Conservation (phyloP, 1,140 invertebrate species). For the Frieseomelitta varia region DNA sequence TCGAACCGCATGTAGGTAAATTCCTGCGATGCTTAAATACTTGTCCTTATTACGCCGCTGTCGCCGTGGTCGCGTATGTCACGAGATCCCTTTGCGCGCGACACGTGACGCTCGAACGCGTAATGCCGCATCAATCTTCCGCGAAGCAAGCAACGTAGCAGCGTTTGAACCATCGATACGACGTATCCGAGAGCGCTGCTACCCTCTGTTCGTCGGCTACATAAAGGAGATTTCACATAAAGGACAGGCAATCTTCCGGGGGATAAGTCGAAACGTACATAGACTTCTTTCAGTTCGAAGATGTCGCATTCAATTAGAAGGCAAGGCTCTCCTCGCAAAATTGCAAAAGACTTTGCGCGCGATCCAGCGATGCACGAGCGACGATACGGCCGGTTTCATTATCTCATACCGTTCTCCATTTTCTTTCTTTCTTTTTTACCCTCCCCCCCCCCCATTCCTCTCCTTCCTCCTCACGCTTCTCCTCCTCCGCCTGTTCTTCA, state of each 20-base stretch:
- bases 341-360: constrained; percentile 31
- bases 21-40: not conserved
- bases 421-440: too few species aligned
- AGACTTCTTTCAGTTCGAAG: constrained; percentile 34
- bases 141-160: not conserved
- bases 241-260: constrained; percentile 27
- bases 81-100: not conserved
- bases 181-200: not conserved
- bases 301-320: constrained; percentile 52
- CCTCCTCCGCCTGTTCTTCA: not conserved
- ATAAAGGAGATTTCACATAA: constrained; percentile 29
- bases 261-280: constrained; percentile 41
- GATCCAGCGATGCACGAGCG: not conserved
- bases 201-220: not conserved
- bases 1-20: not conserved
- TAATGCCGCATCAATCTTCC: not conserved
- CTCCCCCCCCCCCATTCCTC: too few species aligned
- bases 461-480: too few species aligned
- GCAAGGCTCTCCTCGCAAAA: constrained; percentile 27
- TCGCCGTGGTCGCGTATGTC: not conserved
- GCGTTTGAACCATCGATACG: constrained; percentile 5
- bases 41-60: not conserved
- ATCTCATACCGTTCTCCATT: constrained; percentile 1
- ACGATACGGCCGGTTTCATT: constrained; percentile 35
- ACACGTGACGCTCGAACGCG: not conserved